phyloP scores from a whole-genome alignment of 1,140 invertebrate species.

The Zaprionus ornatus region DNA sequence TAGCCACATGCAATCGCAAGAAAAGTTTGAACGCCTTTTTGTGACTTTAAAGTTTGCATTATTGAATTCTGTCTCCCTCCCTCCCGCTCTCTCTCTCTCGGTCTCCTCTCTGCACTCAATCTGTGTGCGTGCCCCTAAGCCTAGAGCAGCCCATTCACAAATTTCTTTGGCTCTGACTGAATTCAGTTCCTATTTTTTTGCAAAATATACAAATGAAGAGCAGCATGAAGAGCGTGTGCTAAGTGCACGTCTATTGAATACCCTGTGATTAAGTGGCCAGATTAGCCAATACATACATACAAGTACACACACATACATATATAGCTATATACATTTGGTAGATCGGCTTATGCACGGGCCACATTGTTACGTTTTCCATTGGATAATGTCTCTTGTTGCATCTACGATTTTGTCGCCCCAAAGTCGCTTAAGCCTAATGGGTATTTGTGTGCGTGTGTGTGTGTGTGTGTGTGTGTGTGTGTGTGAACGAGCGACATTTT shows the following conservation, averaged over 20 bases:
- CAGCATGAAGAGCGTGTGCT: background rate
- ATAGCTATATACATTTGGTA: background rate
- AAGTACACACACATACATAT: background rate
- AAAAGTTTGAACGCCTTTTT: conserved; percentile 40
- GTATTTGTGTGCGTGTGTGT: background rate
- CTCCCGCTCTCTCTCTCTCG: background rate
- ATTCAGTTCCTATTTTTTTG: conserved; percentile 3
- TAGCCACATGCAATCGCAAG: conserved; percentile 38
- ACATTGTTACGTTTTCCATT: background rate
- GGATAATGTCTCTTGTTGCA: background rate
- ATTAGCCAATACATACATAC: background rate
- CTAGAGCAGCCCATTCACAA: background rate
- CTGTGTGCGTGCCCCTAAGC: background rate
- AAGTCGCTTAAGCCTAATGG: conserved; percentile 1
- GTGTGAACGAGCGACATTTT: conserved; percentile 46
- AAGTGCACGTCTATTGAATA: background rate
- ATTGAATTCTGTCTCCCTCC: background rate
- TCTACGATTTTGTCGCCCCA: background rate
- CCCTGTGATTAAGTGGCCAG: background rate
- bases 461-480: background rate
- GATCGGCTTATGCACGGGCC: background rate
- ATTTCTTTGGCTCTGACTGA: conserved; percentile 21
- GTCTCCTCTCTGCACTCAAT: no score
- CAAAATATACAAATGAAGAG: background rate
- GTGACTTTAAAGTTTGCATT: conserved; percentile 56